phyloP scores from a whole-genome alignment of 2,113 vertebrate species.

The Gallinago undulata region DNA sequence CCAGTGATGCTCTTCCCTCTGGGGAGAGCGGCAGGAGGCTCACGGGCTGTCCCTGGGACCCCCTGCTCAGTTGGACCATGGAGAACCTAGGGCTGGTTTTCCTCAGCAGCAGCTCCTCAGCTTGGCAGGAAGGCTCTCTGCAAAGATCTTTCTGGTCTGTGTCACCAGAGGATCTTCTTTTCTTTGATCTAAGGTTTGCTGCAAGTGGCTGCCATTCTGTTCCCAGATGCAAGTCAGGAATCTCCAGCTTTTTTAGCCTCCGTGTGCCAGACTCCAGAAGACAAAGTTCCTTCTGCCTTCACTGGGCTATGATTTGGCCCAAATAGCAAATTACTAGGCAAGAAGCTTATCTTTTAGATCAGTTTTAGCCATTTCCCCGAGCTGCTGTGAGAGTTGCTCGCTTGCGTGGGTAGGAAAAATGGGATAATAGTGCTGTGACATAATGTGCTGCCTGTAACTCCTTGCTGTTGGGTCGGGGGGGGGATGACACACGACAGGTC shows the following conservation, averaged over 20 bases:
- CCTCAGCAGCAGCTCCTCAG: not conserved
- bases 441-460: too few species aligned
- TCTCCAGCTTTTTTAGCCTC: not conserved
- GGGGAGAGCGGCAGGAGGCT: not conserved
- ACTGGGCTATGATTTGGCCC: not conserved
- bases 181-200: not conserved
- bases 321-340: fast-evolving
- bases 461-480: fast-evolving
- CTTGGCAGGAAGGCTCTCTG: not conserved
- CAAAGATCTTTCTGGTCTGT: fast-evolving
- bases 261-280: fast-evolving
- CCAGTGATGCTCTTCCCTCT: not conserved
- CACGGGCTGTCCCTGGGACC: fast-evolving
- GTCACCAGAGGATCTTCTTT: fast-evolving
- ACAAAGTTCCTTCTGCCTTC: not conserved
- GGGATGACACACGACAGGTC: not conserved
- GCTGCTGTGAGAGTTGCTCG: fast-evolving
- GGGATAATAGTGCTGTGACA: not conserved
- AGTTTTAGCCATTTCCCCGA: fast-evolving
- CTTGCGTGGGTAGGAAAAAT: not conserved
- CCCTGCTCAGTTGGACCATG: not conserved
- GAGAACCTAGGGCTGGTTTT: not conserved
- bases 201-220: fast-evolving
- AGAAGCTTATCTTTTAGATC: not conserved
- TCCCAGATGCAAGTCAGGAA: not conserved